Evolutionary conservation across 1,140 invertebrate genomes (phyloP).

Genomic region (Pogonognathellus flavescens): DNA sequence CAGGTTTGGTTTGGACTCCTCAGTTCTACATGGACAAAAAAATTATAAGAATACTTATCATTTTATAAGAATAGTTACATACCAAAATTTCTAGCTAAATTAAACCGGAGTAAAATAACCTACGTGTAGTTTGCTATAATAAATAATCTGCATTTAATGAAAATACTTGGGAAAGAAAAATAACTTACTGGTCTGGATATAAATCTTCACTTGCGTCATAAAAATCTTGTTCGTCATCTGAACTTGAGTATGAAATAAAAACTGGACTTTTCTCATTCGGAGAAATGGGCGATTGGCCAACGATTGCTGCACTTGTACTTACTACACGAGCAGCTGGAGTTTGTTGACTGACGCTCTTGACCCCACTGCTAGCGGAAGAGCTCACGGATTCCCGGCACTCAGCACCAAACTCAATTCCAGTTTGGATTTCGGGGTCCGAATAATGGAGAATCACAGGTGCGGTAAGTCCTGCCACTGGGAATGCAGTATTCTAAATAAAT

Average conservation of each 20-base stretch:
- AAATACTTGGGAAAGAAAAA: not conserved
- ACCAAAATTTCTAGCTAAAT: too few species aligned
- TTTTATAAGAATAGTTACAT: not conserved
- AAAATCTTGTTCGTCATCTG: slow-evolving; percentile 94
- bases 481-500: slow-evolving; percentile 84
- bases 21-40: slow-evolving; percentile 7
- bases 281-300: slow-evolving; percentile 80
- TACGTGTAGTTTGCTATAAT: not conserved
- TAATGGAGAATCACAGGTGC: slow-evolving; percentile 62
- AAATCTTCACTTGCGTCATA: slow-evolving; percentile 90
- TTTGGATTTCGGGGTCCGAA: slow-evolving; percentile 65
- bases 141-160: not conserved
- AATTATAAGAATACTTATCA: not conserved
- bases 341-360: slow-evolving; percentile 16
- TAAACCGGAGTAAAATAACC: not conserved
- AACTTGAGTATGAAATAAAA: slow-evolving; percentile 92
- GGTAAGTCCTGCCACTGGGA: slow-evolving; percentile 84
- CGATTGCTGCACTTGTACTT: slow-evolving; percentile 27
- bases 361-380: slow-evolving; percentile 25
- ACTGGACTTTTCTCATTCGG: slow-evolving; percentile 64
- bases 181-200: slow-evolving; percentile 54
- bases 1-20: slow-evolving; percentile 20
- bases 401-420: slow-evolving; percentile 63
- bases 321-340: not conserved
- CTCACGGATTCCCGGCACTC: slow-evolving; percentile 60